Base-by-base conservation (phyloP, 2,113 vertebrate genomes). In the Cololabis saira region DNA sequence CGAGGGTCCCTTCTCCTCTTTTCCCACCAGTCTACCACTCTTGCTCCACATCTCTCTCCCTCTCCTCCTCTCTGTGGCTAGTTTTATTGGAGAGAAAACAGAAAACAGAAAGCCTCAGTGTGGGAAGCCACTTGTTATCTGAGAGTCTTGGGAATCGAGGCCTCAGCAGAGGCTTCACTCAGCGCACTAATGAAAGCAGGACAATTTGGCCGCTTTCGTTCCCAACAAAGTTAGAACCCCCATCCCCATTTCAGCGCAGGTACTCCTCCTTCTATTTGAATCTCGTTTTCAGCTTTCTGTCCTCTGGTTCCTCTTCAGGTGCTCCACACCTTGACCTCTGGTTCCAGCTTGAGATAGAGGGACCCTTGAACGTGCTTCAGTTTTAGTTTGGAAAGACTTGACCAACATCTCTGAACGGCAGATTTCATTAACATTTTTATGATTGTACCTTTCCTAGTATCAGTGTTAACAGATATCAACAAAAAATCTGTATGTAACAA, bases 121-220 rank as follows among this genome's bases (percentile, higher is more conserved):
- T 94, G 92, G 87, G 92, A 93, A 94, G 91, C 85, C 86, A 87
- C 90, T 91, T 93, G 93, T 93, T 94, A 94, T 93, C 92, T 90
- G 93, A 94, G 93, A 94, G 93, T 93, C 93, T 94, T 94, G 93
- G 93, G 93, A 94, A 94, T 93, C 90, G 74, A 89, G 87, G 78
- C 80, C 87, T 85, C 76, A 61, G 91, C 88, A 76, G 89, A 87
- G 92, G 85, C 91, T 93, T 94, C 93, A 94, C 92, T 94, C 93
- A 94, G 85, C 93, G 68, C 92, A 61, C 85, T 93, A 93, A 93
- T 94, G 92, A 94, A 94, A 94, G 91, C 89, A 74, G 88, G 84
- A 91, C 92, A 91, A 94, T 94, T 93, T 90, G 87, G 87, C 85
- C 71, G 77, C 88, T 91, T 93, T 92, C 89, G 77, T 92, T 93